Evolutionary conservation across 2,797 vertebrate genomes (phyloP).

Genomic region (Sylvia borin): DNA sequence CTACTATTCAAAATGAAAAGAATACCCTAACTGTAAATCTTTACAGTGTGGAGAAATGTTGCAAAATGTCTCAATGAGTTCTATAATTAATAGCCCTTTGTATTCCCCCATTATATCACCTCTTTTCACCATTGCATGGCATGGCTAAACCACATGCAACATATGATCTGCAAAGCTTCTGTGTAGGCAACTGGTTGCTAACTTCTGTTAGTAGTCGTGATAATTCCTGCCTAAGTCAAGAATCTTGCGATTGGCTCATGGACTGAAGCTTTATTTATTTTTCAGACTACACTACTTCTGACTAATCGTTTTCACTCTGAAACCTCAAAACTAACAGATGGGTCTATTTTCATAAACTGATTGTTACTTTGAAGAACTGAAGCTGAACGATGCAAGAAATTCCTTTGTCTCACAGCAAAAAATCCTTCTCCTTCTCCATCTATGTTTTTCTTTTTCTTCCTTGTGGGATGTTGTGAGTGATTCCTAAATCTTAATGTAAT

Average conservation of each 20-base stretch:
- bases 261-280: background rate
- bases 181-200: background rate
- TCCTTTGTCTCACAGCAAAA: background rate
- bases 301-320: background rate
- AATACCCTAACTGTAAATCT: background rate
- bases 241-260: background rate
- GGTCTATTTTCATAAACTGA: background rate
- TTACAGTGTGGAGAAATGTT: background rate
- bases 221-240: background rate
- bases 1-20: background rate
- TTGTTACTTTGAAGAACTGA: background rate
- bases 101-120: background rate
- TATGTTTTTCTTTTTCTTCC: background rate
- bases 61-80: background rate
- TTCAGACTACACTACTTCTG: background rate
- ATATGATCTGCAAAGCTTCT: background rate
- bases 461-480: background rate
- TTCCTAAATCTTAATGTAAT: background rate
- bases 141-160: background rate
- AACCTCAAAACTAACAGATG: background rate
- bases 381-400: background rate
- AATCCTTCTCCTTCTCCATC: background rate
- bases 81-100: background rate
- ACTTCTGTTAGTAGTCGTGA: background rate
- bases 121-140: background rate